Percentiles rank a stretch among this genome's conserved stretches.
Evolutionary conservation across 2,797 vertebrate species (phyloP).

Genomic region (Iguana delicatissima): DNA sequence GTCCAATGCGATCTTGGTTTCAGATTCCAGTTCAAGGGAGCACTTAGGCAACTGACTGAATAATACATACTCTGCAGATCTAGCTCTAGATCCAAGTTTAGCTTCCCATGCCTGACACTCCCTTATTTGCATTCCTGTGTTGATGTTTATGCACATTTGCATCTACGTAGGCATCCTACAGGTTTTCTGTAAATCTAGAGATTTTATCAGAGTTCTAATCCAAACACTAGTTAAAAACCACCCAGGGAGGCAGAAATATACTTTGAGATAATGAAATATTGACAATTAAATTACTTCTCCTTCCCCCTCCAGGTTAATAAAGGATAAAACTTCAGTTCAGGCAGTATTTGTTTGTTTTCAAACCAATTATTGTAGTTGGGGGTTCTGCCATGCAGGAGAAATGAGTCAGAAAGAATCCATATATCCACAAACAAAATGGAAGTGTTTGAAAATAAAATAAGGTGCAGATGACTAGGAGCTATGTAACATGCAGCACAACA

Average conservation of each 20-base stretch:
- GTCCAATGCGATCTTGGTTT: not conserved
- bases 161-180: not conserved
- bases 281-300: not conserved
- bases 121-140: not conserved
- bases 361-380: constrained; percentile 49
- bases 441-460: constrained; percentile 56
- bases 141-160: not conserved
- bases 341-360: constrained; percentile 58
- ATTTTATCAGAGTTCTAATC: not conserved
- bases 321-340: constrained; percentile 39
- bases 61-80: not conserved
- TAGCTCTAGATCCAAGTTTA: not conserved
- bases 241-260: not conserved
- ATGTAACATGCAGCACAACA: constrained; percentile 22
- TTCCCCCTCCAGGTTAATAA: not conserved
- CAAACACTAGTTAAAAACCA: not conserved
- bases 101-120: not conserved
- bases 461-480: constrained; percentile 25
- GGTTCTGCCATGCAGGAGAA: constrained; percentile 56
- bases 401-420: constrained; percentile 65
- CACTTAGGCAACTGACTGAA: not conserved
- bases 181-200: not conserved
- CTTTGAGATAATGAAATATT: not conserved
- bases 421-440: constrained; percentile 58
- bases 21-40: not conserved